Evolutionary conservation across 2,888 invertebrate species (phyloP).

Genomic region (Himalopsyche japonica): DNA sequence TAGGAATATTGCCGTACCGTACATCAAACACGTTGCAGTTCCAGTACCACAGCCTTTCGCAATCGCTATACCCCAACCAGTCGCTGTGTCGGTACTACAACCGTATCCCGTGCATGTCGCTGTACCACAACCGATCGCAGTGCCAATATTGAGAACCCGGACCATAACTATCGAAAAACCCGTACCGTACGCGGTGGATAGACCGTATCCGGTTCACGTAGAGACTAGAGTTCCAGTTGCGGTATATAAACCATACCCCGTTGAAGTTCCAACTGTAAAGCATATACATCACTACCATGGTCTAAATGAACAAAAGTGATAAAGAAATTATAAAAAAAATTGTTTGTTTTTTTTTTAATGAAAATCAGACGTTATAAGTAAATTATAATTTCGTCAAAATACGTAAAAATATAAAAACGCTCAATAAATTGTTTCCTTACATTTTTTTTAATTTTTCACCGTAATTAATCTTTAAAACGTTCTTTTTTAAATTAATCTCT

Average conservation of each 20-base stretch:
- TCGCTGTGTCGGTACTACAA: conserved; percentile 60
- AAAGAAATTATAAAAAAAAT: too few relatives aligned
- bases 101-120: conserved; percentile 62
- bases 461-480: too few relatives aligned
- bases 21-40: conserved; percentile 57
- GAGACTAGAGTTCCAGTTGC: conserved; percentile 60
- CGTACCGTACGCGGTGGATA: conserved; percentile 64
- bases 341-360: too few relatives aligned
- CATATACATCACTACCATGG: conserved; percentile 48
- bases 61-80: conserved; percentile 58
- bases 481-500: too few relatives aligned
- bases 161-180: conserved; percentile 62
- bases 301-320: background rate
- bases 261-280: conserved; percentile 61
- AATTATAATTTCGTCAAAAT: too few relatives aligned
- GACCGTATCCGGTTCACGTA: conserved; percentile 61
- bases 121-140: conserved; percentile 49
- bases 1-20: conserved; percentile 21
- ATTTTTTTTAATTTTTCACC: too few relatives aligned
- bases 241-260: conserved; percentile 52
- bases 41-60: conserved; percentile 62
- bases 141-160: conserved; percentile 58
- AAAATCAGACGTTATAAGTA: too few relatives aligned
- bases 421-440: too few relatives aligned
- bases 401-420: too few relatives aligned